phyloP scores from a whole-genome alignment of 92 coral and sea anemone genomes.

The Porites evermanni region DNA sequence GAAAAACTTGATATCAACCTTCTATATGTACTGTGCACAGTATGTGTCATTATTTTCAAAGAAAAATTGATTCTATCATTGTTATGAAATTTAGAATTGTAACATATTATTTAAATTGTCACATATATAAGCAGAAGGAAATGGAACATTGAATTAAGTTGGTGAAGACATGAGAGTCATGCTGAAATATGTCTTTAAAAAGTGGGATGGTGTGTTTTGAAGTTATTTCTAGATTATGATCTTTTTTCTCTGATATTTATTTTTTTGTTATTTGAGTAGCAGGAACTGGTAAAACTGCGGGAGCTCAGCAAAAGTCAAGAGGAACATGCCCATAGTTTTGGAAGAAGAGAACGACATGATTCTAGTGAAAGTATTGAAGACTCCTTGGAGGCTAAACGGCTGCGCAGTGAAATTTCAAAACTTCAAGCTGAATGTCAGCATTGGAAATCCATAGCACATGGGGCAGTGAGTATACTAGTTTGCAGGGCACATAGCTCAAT shows the following conservation, averaged over 20 bases:
- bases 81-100: too few relatives aligned
- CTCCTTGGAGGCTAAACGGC: constrained; percentile 74
- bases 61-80: too few relatives aligned
- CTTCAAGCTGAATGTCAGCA: constrained; percentile 88
- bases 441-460: constrained; percentile 75
- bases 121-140: too few relatives aligned
- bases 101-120: too few relatives aligned
- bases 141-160: too few relatives aligned
- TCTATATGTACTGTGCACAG: too few relatives aligned
- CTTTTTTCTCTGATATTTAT: neutral
- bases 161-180: too few relatives aligned
- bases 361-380: constrained; percentile 78
- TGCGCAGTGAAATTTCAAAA: constrained; percentile 67
- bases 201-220: too few relatives aligned
- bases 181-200: too few relatives aligned
- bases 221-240: too few relatives aligned
- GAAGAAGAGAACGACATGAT: constrained; percentile 65
- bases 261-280: constrained; percentile 45
- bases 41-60: too few relatives aligned
- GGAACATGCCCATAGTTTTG: constrained; percentile 47
- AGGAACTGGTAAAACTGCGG: constrained; percentile 75
- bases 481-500: neutral
- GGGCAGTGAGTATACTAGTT: constrained; percentile 51
- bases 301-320: constrained; percentile 63
- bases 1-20: too few relatives aligned